These are phyloP conservation scores for Hippolais icterina DNA, from an alignment of 2,113 vertebrate species.

Conservation along the genomic window DNA sequence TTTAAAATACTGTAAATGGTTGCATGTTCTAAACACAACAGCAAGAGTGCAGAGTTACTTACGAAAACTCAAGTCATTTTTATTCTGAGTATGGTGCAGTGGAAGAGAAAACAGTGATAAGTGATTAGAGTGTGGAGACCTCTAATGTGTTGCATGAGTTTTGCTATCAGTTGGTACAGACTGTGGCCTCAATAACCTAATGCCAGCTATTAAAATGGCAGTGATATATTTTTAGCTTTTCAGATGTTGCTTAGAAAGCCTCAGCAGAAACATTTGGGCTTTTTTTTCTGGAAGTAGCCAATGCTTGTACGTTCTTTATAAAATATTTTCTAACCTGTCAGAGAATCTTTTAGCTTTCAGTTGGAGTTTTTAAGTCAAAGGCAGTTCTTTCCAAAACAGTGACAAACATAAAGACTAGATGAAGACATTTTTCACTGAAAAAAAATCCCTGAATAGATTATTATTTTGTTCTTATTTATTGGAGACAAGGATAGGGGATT, in stretches of 20 bases:
- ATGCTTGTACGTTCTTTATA: neutral
- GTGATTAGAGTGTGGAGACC: neutral
- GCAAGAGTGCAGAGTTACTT: neutral
- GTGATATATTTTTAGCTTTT: neutral
- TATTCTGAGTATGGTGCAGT: neutral
- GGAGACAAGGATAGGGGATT: neutral
- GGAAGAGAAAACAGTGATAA: neutral
- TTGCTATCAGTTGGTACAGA: neutral
- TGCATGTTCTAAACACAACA: neutral
- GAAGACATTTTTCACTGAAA: neutral
- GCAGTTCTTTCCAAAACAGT: neutral
- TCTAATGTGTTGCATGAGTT: fast-evolving
- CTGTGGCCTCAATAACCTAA: neutral
- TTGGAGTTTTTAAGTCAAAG: neutral
- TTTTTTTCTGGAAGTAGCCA: neutral
- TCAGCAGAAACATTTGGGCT: neutral
- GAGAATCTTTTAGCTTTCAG: neutral
- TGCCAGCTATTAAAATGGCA: neutral
- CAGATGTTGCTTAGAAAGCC: neutral
- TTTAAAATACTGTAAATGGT: neutral
- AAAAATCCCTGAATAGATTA: neutral
- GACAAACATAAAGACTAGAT: neutral
- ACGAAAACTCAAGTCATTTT: neutral
- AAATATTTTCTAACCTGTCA: neutral
- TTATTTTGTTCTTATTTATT: neutral